These are phyloP conservation scores for Pitangus sulphuratus DNA, from an alignment of 2,797 vertebrate species.

Conservation along the genomic window DNA sequence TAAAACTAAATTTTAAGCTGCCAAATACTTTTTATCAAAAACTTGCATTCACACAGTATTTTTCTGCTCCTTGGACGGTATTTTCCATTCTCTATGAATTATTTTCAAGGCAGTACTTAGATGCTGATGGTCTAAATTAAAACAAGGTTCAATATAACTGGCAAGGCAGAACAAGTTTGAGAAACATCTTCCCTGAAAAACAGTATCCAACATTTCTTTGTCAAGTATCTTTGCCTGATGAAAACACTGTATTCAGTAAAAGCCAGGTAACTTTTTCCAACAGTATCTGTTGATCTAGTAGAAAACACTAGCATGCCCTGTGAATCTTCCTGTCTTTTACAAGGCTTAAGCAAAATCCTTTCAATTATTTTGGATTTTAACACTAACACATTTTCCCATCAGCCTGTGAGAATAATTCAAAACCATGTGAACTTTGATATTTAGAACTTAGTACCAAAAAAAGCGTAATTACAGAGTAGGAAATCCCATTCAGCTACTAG, in stretches of 20 bases:
- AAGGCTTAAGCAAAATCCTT: neutral
- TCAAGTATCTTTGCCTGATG: neutral
- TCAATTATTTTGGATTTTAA: slow-evolving; percentile 13
- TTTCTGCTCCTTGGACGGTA: neutral
- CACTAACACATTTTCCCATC: neutral
- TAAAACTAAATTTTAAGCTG: neutral
- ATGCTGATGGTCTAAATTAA: neutral
- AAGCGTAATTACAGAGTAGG: neutral
- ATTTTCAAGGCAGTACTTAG: neutral
- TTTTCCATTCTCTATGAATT: neutral
- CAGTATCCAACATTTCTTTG: neutral
- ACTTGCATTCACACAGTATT: neutral
- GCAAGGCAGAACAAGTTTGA: neutral
- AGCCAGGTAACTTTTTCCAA: neutral
- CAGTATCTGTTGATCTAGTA: neutral
- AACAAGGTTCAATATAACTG: neutral
- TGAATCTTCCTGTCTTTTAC: neutral
- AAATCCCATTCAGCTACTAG: neutral
- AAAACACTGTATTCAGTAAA: neutral
- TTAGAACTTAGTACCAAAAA: neutral
- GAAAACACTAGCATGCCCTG: neutral
- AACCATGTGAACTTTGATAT: neutral
- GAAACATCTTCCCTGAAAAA: neutral
- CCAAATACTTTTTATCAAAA: neutral
- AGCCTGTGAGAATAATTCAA: neutral